Base-by-base conservation (phyloP, 2,113 vertebrate species). In the Marmota monax region DNA sequence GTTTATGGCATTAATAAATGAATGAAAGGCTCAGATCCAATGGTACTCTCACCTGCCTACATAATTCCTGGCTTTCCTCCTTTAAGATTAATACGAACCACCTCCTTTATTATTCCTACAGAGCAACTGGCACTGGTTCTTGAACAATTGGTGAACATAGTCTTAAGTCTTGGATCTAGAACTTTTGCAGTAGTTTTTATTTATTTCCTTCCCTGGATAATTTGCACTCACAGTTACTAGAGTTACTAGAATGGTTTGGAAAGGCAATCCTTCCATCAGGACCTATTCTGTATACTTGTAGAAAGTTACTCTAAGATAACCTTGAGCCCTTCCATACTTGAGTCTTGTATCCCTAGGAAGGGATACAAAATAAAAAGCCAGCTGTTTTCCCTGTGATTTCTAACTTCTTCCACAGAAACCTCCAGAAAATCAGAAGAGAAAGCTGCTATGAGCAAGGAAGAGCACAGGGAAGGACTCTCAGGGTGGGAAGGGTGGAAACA, bases 361-460 rank as follows among this genome's bases (percentile, higher is more conserved):
- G 9, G 45, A 45, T 45, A 45, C 12, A 42, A 67, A 25, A 34
- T 39, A 61, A 82, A 80, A 77, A 80, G 16, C n/a, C 25, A 14
- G 12, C 65, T 25, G 45, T 29, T 88, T 61, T 45, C 17, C 29
- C 18, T 16, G 14, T n/a, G 22, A 92, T 69, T 45, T 4, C 23
- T 92, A 78, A 13, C 18, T 94, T 78, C 22, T 78, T 96, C 39
- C 39, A 45, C 67, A 37, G 53, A 86, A 93, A 53, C 34, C 48
- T 84, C 48, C 20, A 93, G 53, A 53, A 95, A 83, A 83, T 82
- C 74, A 92, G 73, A 78, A 90, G 9, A 96, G 89, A 83, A 87
- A 74, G 78, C 77, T 90, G 2, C 61, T 83, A 27, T 51, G 63
- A 79, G 16, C 45, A 45, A 82, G 6, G 85, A 92, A 58, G 63